phyloP scores from a whole-genome alignment of 2,888 invertebrate species.

The Synanthedon myopaeformis region DNA sequence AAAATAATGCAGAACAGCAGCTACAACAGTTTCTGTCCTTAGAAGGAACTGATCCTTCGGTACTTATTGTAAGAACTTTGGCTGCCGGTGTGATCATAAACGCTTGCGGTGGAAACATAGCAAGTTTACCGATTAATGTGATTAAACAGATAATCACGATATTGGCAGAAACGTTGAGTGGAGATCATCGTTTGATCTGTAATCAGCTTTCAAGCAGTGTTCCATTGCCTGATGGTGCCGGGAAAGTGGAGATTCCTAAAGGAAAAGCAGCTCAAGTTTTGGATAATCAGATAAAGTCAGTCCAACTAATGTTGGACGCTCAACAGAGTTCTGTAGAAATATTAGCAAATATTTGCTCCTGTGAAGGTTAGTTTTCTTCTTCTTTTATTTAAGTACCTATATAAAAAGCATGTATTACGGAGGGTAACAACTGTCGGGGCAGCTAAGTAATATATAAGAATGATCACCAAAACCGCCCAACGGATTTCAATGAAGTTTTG shows the following conservation, averaged over 20 bases:
- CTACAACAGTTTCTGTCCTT: slow-evolving; percentile 46
- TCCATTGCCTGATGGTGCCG: slow-evolving; percentile 39
- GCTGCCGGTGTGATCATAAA: slow-evolving; percentile 72
- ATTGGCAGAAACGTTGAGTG: slow-evolving; percentile 61
- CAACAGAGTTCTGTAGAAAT: slow-evolving; percentile 79
- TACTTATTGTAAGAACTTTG: slow-evolving; percentile 65
- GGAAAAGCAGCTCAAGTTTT: slow-evolving; percentile 47
- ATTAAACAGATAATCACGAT: slow-evolving; percentile 61
- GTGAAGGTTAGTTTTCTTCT: slow-evolving; percentile 61
- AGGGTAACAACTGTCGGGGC: background rate
- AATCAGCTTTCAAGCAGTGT: slow-evolving; percentile 59
- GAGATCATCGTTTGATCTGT: slow-evolving; percentile 64
- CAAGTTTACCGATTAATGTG: slow-evolving; percentile 46
- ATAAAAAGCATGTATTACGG: background rate
- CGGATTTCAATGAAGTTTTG: no score
- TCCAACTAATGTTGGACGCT: slow-evolving; percentile 71
- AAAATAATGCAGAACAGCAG: slow-evolving; percentile 52
- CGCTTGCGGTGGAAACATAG: slow-evolving; percentile 52
- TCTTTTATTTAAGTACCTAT: no score
- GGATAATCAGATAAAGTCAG: slow-evolving; percentile 58
- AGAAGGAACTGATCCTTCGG: slow-evolving; percentile 45
- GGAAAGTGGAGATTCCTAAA: slow-evolving; percentile 34
- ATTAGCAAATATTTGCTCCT: slow-evolving; percentile 77
- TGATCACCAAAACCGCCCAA: no score
- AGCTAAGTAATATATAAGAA: background rate